A percentile compares a stretch with the other conserved stretches of the same genome.
Evolutionary conservation across 2,113 vertebrate genomes (phyloP).

Genomic region (Cephalopterus ornatus): DNA sequence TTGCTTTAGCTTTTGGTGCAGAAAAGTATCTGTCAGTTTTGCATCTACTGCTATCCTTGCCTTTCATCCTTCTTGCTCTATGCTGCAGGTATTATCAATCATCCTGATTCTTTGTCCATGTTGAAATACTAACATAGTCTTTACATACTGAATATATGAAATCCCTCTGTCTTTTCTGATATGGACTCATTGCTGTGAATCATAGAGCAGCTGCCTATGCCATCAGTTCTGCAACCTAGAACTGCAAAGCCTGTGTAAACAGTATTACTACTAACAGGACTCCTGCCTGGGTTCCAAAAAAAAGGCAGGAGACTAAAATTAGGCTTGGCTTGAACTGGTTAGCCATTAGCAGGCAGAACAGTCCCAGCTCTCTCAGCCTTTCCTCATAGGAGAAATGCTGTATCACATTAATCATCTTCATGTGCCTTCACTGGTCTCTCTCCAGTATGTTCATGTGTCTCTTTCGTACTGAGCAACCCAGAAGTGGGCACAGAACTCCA

Average conservation of each 20-base stretch:
- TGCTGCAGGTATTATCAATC: not conserved
- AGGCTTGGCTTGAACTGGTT: not conserved
- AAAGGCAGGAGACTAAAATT: not conserved
- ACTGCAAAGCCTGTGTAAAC: not conserved
- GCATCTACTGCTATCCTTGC: not conserved
- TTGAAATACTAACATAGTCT: not conserved
- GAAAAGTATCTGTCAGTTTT: not conserved
- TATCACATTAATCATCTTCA: not conserved
- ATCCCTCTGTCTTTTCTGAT: not conserved
- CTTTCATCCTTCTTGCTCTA: not conserved
- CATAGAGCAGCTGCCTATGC: not conserved
- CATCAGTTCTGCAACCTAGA: not conserved
- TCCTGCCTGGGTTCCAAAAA: not conserved
- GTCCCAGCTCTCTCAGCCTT: not conserved
- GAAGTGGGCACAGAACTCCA: not conserved
- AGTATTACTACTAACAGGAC: not conserved
- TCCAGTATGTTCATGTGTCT: not conserved
- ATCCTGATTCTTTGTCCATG: not conserved
- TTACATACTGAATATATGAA: not conserved
- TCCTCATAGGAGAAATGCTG: not conserved
- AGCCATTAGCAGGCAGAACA: not conserved
- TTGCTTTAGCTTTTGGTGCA: not conserved
- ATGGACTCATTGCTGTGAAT: not conserved
- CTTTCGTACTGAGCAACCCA: not conserved
- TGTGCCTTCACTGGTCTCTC: not conserved